Evolutionary conservation across 1,140 invertebrate genomes (phyloP).

Genomic region (Drosophila bocki): DNA sequence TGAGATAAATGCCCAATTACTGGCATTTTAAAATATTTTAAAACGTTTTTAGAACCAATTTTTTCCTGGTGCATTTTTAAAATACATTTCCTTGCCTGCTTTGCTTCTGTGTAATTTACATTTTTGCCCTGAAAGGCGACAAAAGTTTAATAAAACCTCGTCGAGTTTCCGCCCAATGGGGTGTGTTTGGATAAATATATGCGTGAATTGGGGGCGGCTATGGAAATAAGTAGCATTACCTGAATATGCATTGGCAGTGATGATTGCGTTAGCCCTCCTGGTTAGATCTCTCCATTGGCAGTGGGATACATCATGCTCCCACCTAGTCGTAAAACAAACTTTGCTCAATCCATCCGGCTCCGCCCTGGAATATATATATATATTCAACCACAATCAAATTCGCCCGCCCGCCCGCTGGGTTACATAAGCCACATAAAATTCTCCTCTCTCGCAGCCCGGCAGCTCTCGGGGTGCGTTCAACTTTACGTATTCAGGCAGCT

Average conservation of each 20-base stretch:
- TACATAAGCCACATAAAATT: slow-evolving; percentile 70
- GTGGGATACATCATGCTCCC: slow-evolving; percentile 37
- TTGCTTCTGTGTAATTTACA: slow-evolving; percentile 74
- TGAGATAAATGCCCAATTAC: too few relatives aligned
- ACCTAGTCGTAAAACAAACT: slow-evolving; percentile 52
- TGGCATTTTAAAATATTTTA: neutral
- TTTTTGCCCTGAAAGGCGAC: slow-evolving; percentile 64
- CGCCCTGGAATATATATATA: slow-evolving; percentile 1
- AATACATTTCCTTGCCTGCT: slow-evolving; percentile 41
- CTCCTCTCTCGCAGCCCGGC: slow-evolving; percentile 27
- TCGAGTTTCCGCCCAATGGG: slow-evolving; percentile 20
- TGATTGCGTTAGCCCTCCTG: slow-evolving; percentile 11
- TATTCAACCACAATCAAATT: slow-evolving; percentile 67
- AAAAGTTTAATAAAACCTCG: slow-evolving; percentile 75
- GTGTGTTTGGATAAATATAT: slow-evolving; percentile 34
- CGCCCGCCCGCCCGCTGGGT: slow-evolving; percentile 37
- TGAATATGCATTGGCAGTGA: slow-evolving; percentile 48
- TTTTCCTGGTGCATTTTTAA: slow-evolving; percentile 25
- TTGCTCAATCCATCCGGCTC: slow-evolving; percentile 30
- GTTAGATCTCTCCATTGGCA: slow-evolving; percentile 29
- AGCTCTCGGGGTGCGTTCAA: slow-evolving; percentile 73
- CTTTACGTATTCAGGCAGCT: slow-evolving; percentile 74
- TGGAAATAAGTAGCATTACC: slow-evolving; percentile 47
- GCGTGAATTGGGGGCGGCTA: slow-evolving; percentile 29
- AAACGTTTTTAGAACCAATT: neutral